Evolutionary conservation across 1,140 invertebrate species (phyloP).

Genomic region (Orchesella cincta): DNA sequence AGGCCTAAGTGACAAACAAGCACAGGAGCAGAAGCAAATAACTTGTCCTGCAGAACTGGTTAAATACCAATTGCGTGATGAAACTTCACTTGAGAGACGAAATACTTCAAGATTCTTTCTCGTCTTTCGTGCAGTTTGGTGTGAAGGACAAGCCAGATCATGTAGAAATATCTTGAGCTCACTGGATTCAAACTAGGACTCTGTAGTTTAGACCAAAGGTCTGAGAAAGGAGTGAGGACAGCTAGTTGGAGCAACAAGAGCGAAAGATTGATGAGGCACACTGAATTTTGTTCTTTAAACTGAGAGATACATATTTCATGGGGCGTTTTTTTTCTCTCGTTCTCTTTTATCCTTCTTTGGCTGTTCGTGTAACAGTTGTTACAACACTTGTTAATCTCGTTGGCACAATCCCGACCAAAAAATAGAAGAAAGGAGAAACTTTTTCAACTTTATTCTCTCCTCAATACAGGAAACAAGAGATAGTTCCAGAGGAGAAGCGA

Average conservation of each 20-base stretch:
- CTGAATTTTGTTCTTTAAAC: constrained; percentile 11
- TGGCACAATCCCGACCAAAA: not conserved
- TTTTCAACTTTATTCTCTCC: not conserved
- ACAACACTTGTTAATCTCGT: constrained; percentile 10
- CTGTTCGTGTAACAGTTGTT: not conserved
- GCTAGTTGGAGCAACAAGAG: not conserved
- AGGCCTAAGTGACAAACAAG: too few species aligned
- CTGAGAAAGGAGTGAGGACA: not conserved
- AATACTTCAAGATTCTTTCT: too few species aligned
- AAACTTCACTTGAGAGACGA: not conserved
- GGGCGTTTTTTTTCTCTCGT: not conserved
- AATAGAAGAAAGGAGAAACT: not conserved
- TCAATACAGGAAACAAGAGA: not conserved
- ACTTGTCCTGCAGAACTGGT: too few species aligned
- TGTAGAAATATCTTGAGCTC: too few species aligned
- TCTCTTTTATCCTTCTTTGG: not conserved
- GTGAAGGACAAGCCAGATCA: too few species aligned
- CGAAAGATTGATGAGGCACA: constrained; percentile 10
- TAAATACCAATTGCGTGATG: too few species aligned
- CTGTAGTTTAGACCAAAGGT: too few species aligned
- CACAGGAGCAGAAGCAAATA: too few species aligned
- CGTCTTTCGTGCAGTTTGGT: too few species aligned
- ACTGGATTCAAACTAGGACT: too few species aligned
- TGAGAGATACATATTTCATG: not conserved
- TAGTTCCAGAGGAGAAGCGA: not conserved